Percentiles rank a stretch among this genome's conserved stretches.
These are phyloP conservation scores for Apodemia zela DNA, from an alignment of 2,888 invertebrate species.

Conservation along the genomic window DNA sequence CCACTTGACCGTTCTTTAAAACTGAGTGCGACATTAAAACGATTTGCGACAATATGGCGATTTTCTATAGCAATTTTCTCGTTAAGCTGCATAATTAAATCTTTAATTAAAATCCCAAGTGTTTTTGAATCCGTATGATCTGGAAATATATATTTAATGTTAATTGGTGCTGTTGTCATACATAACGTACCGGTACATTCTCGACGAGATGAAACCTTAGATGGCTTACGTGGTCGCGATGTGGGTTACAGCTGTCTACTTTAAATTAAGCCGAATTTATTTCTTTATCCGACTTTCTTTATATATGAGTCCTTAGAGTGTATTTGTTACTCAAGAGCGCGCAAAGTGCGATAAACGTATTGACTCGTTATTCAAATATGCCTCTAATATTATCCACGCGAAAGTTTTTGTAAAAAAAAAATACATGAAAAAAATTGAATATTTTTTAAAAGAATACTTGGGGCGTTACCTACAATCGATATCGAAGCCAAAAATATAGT, in stretches of 20 bases:
- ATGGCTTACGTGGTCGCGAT: not conserved
- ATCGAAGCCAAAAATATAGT: no score
- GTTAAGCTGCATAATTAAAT: not conserved
- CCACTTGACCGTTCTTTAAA: not conserved
- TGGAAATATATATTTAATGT: not conserved
- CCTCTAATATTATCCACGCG: no score
- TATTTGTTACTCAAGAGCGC: not conserved
- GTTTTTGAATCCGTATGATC: not conserved
- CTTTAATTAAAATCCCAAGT: not conserved
- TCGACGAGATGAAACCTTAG: constrained; percentile 11
- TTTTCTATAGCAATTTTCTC: not conserved
- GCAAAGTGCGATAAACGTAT: no score
- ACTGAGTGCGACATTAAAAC: not conserved
- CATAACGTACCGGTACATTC: constrained; percentile 2
- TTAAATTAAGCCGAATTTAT: constrained; percentile 2
- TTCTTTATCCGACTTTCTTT: constrained; percentile 11
- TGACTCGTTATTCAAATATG: no score
- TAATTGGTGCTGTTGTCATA: not conserved
- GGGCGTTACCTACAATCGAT: no score
- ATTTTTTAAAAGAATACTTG: no score
- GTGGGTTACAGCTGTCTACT: constrained; percentile 12
- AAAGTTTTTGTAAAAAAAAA: no score
- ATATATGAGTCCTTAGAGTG: not conserved
- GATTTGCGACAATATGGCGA: not conserved
- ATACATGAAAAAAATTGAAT: no score